Base-by-base conservation (phyloP, 2,888 invertebrate species). In the Polydrusus pterygomalis region DNA sequence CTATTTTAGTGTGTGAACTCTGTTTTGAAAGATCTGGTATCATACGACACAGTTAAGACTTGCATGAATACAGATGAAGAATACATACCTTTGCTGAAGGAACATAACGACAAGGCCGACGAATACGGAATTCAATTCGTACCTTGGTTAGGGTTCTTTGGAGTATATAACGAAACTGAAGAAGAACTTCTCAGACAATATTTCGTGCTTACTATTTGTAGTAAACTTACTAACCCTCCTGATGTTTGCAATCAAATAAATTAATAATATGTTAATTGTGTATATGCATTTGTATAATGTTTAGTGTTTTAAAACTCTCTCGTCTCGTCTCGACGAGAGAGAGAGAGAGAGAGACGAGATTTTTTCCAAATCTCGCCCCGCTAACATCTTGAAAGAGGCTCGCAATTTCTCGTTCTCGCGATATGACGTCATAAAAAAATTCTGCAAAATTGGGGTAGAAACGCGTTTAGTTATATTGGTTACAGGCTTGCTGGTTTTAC, bases 61-160 rank as follows among this genome's bases (percentile, higher is more conserved):
- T 67, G 67, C 17, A 67, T 67, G 34, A 40, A 51, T 17, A 18
- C 25, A 5, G 20, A 20, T 51, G 67, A 54, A 38, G 51, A 65
- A 49, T 20, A 34, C 13, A 8, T 10, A 6, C 11, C 10, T 15
- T 40, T 67, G 34, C 38, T 67, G 9, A 38, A 38, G 38, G 38
- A 11, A 11, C 1, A 38, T 30, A 38, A 54, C 9, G 17, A n/a
- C 0, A 34, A 17, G 5, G 54, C 17, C 2, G 15, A 17, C 17
- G 9, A 34, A n/a, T 67, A 67, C n/a, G 67, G 67, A 9, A n/a
- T 51, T 7, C 8, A 17, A 30, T 67, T 51, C 18, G 67, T 67
- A 6, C 67, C 67, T 17, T 67, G 18, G 15, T 34, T 67, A 5
- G 47, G 30, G 1, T 67, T 67, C 11, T 54, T 54, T 38, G 67